phyloP scores from a whole-genome alignment of 2,113 vertebrate species.

The Merops nubicus region DNA sequence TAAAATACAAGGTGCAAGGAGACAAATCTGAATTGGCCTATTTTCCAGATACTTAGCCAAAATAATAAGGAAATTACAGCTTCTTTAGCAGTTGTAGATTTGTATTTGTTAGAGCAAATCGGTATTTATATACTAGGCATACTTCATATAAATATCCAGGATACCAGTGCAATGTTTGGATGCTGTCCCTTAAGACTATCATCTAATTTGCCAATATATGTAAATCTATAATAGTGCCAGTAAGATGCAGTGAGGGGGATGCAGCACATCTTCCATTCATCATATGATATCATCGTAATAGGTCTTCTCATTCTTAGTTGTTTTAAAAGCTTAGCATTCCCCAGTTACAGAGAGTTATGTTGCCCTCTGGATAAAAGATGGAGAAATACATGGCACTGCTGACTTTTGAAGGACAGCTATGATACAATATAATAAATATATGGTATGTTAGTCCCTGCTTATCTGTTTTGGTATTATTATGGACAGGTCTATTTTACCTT shows the following conservation, averaged over 20 bases:
- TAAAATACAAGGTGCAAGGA: not conserved
- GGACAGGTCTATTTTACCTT: not conserved
- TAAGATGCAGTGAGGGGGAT: not conserved
- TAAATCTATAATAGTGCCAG: not conserved
- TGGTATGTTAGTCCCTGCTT: not conserved
- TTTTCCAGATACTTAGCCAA: not conserved
- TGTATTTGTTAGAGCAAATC: not conserved
- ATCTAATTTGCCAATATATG: not conserved
- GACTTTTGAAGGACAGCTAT: not conserved
- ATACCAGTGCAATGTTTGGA: not conserved
- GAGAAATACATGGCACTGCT: slow-evolving; percentile 46
- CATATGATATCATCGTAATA: not conserved
- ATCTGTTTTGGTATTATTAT: not conserved
- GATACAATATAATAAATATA: not conserved
- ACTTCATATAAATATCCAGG: not conserved
- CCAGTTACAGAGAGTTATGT: slow-evolving; percentile 47
- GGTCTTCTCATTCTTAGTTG: not conserved
- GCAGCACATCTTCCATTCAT: not conserved
- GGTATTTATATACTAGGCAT: not conserved
- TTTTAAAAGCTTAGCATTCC: slow-evolving; percentile 7
- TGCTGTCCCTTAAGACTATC: not conserved
- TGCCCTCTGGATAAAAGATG: slow-evolving; percentile 60
- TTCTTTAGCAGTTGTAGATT: not conserved
- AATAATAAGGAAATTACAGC: not conserved
- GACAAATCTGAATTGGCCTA: not conserved